phyloP scores from a whole-genome alignment of 2,797 vertebrate species.

The Fundulus diaphanus region DNA sequence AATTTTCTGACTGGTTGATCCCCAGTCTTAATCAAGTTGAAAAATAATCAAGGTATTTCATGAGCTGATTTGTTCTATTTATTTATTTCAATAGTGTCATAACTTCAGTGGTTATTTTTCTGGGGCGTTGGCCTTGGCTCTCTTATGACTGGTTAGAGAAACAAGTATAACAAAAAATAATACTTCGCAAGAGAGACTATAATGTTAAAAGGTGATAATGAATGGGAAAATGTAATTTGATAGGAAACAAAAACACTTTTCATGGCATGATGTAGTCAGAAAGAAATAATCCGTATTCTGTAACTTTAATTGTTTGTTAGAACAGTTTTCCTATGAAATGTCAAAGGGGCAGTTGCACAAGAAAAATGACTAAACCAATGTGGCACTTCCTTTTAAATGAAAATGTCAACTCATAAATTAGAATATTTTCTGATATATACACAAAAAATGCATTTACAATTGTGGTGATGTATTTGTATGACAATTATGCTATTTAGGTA shows the following conservation, averaged over 20 bases:
- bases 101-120: not conserved
- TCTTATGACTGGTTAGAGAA: not conserved
- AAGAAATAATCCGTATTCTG: constrained; percentile 40
- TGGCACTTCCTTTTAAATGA: constrained; percentile 37
- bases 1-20: too few relatives aligned
- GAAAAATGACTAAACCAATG: constrained; percentile 32
- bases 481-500: constrained; percentile 7
- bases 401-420: constrained; percentile 33
- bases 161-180: not conserved
- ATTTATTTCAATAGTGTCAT: constrained; percentile 21
- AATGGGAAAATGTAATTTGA: constrained; percentile 29
- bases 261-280: constrained; percentile 48
- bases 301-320: constrained; percentile 18
- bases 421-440: constrained; percentile 29
- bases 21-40: not conserved
- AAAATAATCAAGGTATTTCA: not conserved
- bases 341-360: constrained; percentile 15
- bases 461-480: constrained; percentile 30
- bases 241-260: constrained; percentile 28
- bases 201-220: constrained; percentile 21
- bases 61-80: not conserved
- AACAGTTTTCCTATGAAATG: constrained; percentile 28
- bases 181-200: not conserved
- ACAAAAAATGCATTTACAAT: constrained; percentile 33
- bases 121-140: constrained; percentile 9